Evolutionary conservation across 2,888 invertebrate species (phyloP).

Genomic region (Drosophila putrida): DNA sequence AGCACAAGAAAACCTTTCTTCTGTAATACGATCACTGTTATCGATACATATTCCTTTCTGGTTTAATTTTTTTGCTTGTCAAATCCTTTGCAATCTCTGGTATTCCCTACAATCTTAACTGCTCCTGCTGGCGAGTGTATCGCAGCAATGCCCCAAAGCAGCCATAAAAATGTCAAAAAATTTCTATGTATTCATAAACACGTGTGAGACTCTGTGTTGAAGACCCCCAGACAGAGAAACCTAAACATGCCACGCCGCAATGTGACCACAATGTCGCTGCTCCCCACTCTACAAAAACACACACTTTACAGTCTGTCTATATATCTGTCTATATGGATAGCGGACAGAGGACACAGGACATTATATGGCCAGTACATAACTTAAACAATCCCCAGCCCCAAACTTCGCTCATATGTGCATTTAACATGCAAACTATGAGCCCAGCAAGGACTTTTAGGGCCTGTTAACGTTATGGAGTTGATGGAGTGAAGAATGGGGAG

Average conservation of each 20-base stretch:
- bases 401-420: constrained; percentile 63
- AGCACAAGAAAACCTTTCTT: no score
- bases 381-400: constrained; percentile 55
- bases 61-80: background rate
- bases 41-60: constrained; percentile 23
- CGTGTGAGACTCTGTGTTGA: constrained; percentile 54
- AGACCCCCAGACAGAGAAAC: constrained; percentile 40
- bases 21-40: constrained; percentile 60
- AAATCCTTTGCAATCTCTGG: constrained; percentile 41
- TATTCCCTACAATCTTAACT: constrained; percentile 42
- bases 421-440: constrained; percentile 74
- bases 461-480: constrained; percentile 50
- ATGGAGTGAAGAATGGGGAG: constrained; percentile 2
- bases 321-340: constrained; percentile 12
- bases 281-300: constrained; percentile 8
- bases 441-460: constrained; percentile 51
- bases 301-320: constrained; percentile 33
- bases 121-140: constrained; percentile 40
- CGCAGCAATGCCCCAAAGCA: constrained; percentile 56
- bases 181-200: constrained; percentile 75
- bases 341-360: constrained; percentile 33
- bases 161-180: constrained; percentile 75
- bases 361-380: constrained; percentile 65
- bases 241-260: constrained; percentile 74
- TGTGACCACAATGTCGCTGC: constrained; percentile 64